Evolutionary conservation across 2,797 vertebrate genomes (phyloP), one percentile per base, ranked within the genome.

Genomic region (Coccyzus lansbergi): DNA sequence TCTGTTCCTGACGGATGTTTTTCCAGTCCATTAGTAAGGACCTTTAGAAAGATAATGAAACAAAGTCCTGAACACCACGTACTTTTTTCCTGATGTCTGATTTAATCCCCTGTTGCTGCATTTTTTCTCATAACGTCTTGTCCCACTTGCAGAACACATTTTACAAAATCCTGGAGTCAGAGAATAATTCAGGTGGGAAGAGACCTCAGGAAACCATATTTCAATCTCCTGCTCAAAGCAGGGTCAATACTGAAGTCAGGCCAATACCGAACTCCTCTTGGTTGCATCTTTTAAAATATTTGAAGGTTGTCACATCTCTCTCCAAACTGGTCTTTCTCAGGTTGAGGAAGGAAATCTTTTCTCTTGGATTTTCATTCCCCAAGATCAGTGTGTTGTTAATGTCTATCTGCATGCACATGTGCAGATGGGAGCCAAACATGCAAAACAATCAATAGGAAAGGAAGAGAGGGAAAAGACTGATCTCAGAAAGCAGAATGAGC

Each of bases 21-120:
- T 25, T 75, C 33, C 33, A 48, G 15, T 52, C 44, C 29, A 29
- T 16, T 70, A n/a, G 8, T 59, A 71, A 79, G 15, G n/a, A 74
- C 11, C 8, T 88, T 75, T 36, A 38, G 67, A 14, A 15, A 80
- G 20, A 52, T 14, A 65, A 76, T 14, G 21, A 62, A 31, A 29
- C 15, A 36, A 55, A n/a, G 72, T 58, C 48, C 26, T 58, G 21
- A 55, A 77, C 21, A 64, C 3, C 2, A 7, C 0, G 0, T 2
- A 2, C 15, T 17, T 82, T 79, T 62, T 81, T 82, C 13, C 36
- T 78, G 11, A 59, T 17, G 18, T 22, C 44, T 74, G 49, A 46
- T 9, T 62, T 78, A 19, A 80, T 40, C 11, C n/a, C 78, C 13
- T 19, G 77, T 63, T 92, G 40, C 25, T 63, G 20, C 3, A 44